Conservation (phyloP, 2,797 vertebrate species). For the Phalloptychus januarius region DNA sequence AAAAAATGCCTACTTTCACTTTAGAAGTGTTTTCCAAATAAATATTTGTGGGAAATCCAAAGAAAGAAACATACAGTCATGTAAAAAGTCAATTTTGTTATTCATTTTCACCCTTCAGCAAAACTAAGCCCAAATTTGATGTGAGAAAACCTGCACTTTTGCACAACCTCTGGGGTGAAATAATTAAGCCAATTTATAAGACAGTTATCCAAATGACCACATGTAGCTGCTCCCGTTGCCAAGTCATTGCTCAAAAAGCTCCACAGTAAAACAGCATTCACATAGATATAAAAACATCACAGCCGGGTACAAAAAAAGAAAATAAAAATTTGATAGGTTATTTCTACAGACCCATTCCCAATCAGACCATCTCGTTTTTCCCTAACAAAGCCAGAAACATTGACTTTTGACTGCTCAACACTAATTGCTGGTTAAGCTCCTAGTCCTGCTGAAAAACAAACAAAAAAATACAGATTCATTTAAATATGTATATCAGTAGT, state of each 20-base stretch:
- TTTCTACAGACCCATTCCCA: neutral
- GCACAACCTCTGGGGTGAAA: neutral
- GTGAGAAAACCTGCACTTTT: neutral
- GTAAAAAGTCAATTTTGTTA: neutral
- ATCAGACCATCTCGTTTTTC: neutral
- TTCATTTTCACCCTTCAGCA: neutral
- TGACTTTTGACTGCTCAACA: neutral
- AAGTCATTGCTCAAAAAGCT: neutral
- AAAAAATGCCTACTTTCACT: neutral
- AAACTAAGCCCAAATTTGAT: neutral
- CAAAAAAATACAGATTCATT: neutral
- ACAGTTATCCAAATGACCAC: neutral
- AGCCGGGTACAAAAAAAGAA: neutral
- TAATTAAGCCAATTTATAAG: neutral
- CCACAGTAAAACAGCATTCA: neutral
- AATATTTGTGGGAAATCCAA: neutral
- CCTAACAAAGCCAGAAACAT: neutral
- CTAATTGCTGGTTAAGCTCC: neutral
- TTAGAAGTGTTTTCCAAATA: neutral
- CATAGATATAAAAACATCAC: neutral
- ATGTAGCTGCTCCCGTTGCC: neutral
- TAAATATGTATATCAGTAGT: neutral
- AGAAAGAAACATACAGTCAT: neutral
- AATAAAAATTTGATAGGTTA: neutral
- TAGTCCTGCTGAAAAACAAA: neutral